A percentile compares a stretch with the other conserved stretches of the same genome.
These are phyloP conservation scores for Poeciliopsis retropinna DNA, from an alignment of 2,113 vertebrate species.

Conservation along the genomic window DNA sequence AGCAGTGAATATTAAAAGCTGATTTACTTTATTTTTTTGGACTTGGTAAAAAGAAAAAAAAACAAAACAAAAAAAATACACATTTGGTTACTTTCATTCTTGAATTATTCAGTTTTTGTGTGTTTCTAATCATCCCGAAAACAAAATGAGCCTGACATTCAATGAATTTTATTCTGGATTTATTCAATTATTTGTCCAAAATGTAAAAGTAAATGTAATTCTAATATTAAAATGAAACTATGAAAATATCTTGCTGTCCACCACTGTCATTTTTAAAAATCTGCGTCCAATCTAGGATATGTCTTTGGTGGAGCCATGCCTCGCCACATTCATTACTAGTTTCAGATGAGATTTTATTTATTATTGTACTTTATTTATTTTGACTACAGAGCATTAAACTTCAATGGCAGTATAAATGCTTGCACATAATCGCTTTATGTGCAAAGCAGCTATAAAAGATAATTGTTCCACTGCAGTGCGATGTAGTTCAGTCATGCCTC, in stretches of 20 bases:
- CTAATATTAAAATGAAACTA: constrained; percentile 79
- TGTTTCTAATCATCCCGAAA: constrained; percentile 51
- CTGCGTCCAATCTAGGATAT: neutral
- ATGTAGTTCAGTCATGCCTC: neutral
- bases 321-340: neutral
- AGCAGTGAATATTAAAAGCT: constrained; percentile 62
- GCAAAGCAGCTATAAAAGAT: neutral
- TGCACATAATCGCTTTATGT: constrained; percentile 1
- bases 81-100: constrained; percentile 53
- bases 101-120: constrained; percentile 63
- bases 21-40: constrained; percentile 61
- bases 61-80: constrained; percentile 2
- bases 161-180: constrained; percentile 77
- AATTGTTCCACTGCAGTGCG: constrained; percentile 1
- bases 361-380: too few relatives aligned
- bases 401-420: neutral
- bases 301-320: neutral
- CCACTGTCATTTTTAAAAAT: constrained; percentile 33
- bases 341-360: neutral
- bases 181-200: constrained; percentile 81
- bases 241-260: constrained; percentile 56
- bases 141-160: constrained; percentile 76
- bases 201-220: constrained; percentile 81
- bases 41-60: constrained; percentile 32
- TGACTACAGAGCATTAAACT: neutral